Base-by-base conservation (phyloP, 2,797 vertebrate genomes). In the Mycteria americana region DNA sequence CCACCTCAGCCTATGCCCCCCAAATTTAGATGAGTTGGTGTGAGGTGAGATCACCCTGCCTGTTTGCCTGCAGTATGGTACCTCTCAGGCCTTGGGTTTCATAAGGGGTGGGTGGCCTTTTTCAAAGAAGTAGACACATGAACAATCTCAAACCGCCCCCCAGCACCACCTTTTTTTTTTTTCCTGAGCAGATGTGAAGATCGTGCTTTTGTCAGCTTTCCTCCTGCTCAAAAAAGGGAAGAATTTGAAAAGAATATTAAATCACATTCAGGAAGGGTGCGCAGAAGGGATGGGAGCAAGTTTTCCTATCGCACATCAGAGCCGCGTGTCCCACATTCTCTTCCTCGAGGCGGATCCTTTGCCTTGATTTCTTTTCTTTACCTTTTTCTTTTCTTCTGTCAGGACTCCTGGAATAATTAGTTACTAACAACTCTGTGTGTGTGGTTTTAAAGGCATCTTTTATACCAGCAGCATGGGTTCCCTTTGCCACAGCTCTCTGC, bases 191-290 rank as follows among this genome's bases (percentile, higher is more conserved):
- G 76, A 91, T 64, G 87, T 87, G 69, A 95, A 92, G 76, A 91
- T 57, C 6, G 0, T 60, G 77, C 91, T 95, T 97, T 97, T 97
- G 97, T 96, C 95, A 96, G 91, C 92, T 95, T 86, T 95, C 95
- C 74, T 95, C 68, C 80, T 35, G 72, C 70, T 82, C 83, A 80
- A 90, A 88, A 84, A 33, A 33, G 13, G n/a, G 30, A 56, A 73
- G 74, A 69, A 21, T 85, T 90, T 92, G 85, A 96, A 97, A 96
- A 74, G 89, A 97, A 96, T 86, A 73, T 86, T 90, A 85, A 94
- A 88, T 68, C 23, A 16, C 11, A 6, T 95, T 69, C 33, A 64
- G 88, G 57, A 83, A 67, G 62, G 45, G 7, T 31, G 53, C 30
- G 5, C 37, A 82, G 79, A 76, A 89, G 45, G 82, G 82, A 37